phyloP scores from a whole-genome alignment of 1,140 invertebrate genomes.

The Hylyphantes graminicola region DNA sequence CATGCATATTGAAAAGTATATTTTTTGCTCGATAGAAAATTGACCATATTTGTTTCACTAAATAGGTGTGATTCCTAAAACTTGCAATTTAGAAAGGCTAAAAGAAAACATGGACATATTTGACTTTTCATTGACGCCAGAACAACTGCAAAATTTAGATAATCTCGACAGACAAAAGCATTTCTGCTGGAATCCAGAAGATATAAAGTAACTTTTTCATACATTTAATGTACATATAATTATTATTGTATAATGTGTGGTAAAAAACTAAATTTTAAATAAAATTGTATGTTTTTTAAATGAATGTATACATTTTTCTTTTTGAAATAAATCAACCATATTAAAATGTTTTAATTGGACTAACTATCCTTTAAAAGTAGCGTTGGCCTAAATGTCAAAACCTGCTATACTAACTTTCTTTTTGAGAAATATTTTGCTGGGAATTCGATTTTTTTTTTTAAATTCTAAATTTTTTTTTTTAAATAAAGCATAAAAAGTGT shows the following conservation, averaged over 20 bases:
- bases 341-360: neutral
- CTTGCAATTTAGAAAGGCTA: slow-evolving; percentile 54
- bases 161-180: slow-evolving; percentile 58
- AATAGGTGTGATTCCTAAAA: slow-evolving; percentile 62
- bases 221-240: neutral
- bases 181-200: slow-evolving; percentile 63
- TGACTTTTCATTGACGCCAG: slow-evolving; percentile 57
- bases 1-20: neutral
- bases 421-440: too few relatives aligned
- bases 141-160: slow-evolving; percentile 60
- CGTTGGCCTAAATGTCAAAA: too few relatives aligned
- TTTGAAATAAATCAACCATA: neutral
- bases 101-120: slow-evolving; percentile 61
- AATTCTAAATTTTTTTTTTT: too few relatives aligned
- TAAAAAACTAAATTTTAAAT: neutral
- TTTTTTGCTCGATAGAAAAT: neutral
- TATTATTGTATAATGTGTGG: neutral
- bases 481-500: too few relatives aligned
- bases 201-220: slow-evolving; percentile 46
- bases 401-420: too few relatives aligned
- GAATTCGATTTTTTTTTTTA: too few relatives aligned
- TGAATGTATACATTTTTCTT: too few relatives aligned
- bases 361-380: too few relatives aligned
- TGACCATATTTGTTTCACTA: neutral
- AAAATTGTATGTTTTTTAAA: neutral